Evolutionary conservation across 1,140 invertebrate genomes (phyloP), one percentile per base, ranked within the genome.

Genomic region (Conopomorpha cramerella): DNA sequence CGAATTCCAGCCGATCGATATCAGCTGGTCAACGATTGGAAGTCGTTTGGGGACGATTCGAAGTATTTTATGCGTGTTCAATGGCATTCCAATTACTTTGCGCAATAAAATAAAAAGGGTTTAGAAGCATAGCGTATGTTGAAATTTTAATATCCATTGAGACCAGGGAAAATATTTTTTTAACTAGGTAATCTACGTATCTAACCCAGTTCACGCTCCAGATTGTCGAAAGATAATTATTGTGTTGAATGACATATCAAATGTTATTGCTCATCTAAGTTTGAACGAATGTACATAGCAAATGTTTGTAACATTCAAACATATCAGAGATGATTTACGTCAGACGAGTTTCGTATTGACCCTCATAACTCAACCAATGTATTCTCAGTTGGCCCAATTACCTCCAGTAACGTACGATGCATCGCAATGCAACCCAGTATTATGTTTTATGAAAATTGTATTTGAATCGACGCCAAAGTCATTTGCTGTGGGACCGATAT

Each of bases 381-480:
- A 39, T 51, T 45, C n/a, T n/a, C 7, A 13, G 7, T 42, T 45
- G 49, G 45, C 49, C 38, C 42, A 32, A 42, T 42, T 51, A 49
- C 56, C 63, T 57, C 51, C 54, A 60, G 57, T 52, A 55, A 52
- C 52, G 57, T 49, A 47, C 37, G 41, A 51, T 53, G 49, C 51
- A 63, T 61, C 47, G 46, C 52, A 46, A 60, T 44, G 48, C 38
- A 49, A 52, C 49, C 52, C 56, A 53, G 55, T 65, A 68, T 66
- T 62, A 62, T 66, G 62, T 71, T 70, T 70, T 68, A 70, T 73
- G 57, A 54, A 70, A 66, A 70, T 66, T 55, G 57, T 58, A 45
- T 53, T 68, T 70, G 65, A 70, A 66, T 56, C 60, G 42, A 48
- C 59, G 66, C 64, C 67, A 68, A 65, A 46, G 46, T 41, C 49